Base-by-base conservation (phyloP, 1,140 invertebrate genomes). In the Pseudachorutes palmiensis region DNA sequence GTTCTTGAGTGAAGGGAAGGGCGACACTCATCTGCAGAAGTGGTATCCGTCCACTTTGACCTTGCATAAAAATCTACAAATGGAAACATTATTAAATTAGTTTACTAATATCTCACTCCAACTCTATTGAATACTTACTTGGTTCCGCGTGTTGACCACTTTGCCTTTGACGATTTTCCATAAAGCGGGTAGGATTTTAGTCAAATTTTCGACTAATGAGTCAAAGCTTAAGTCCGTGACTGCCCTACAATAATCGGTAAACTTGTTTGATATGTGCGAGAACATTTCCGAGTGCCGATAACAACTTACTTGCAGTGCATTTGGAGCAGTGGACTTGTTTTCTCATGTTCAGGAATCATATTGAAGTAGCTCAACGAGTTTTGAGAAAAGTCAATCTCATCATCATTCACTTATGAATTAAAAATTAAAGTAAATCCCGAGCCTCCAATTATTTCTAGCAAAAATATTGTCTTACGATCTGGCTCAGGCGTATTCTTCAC, bases 301-400 rank as follows among this genome's bases (percentile, higher is more conserved):
- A 19, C 19, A 24, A 29, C 63, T 65, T 65, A 71, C 70, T 63
- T 62, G 55, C 57, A 68, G 48, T 71, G 62, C 9, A 62, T 66
- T 55, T 68, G 67, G 31, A 65, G 68, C 12, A 63, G 12, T 22
- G 28, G 22, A 49, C 70, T 71, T 41, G 67, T 71, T n/a, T 62
- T 48, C 36, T 33, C 31, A 32, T 71, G 68, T n/a, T 62, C 45
- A 2, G 66, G 66, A n/a, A 68, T 31, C 36, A 68, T 33, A 22
- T 62, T 67, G 0, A 63, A 19, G 57, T 64, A 65, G 51, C 66
- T 68, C 1, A 32, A 22, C n/a, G 66, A 68, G 30, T 66, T 19
- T 55, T 68, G 66, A 22, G 64, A 66, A 2, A 71, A 24, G 32
- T 68, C 64, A 65, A 66, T 66, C 24, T 69, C 68, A 30, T 69